Percentiles rank a stretch among this genome's conserved stretches.
Evolutionary conservation across 2,888 invertebrate species (phyloP).

Genomic region (Dryobota labecula): DNA sequence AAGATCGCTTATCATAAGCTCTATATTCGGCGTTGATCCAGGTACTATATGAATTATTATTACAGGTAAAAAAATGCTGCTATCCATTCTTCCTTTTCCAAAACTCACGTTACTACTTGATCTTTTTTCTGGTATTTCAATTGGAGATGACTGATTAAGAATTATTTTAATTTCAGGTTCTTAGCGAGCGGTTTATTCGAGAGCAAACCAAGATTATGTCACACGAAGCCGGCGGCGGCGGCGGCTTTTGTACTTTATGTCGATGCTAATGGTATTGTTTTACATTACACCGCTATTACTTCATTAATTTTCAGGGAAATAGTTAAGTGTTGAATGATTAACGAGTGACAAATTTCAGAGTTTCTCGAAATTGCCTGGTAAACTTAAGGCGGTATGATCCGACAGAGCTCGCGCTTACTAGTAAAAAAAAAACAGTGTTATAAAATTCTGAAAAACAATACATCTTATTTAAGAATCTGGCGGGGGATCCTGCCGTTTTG

Average conservation of each 20-base stretch:
- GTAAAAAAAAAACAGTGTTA: too few relatives aligned
- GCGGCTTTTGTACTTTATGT: slow-evolving; percentile 27
- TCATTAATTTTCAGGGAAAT: slow-evolving; percentile 47
- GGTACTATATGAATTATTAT: background rate
- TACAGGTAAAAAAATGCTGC: background rate
- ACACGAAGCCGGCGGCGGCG: slow-evolving; percentile 22
- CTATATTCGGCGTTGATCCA: background rate
- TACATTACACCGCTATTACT: slow-evolving; percentile 39
- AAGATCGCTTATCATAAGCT: background rate
- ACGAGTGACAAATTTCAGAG: slow-evolving; percentile 6
- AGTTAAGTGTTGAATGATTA: slow-evolving; percentile 15
- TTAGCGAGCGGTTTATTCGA: background rate
- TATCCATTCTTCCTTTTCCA: background rate
- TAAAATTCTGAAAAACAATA: too few relatives aligned
- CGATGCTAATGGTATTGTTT: slow-evolving; percentile 52
- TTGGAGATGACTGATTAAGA: background rate
- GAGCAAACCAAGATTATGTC: slow-evolving; percentile 17
- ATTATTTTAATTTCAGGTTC: background rate
- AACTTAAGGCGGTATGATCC: too few relatives aligned
- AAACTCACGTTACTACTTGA: background rate
- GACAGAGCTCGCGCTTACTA: too few relatives aligned
- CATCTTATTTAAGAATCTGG: too few relatives aligned
- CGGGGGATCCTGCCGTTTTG: too few relatives aligned
- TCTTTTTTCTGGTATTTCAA: background rate
- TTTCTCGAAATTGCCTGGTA: background rate